These are phyloP conservation scores for Drosophila grimshawi DNA, from an alignment of 1,140 invertebrate species.

Conservation along the genomic window DNA sequence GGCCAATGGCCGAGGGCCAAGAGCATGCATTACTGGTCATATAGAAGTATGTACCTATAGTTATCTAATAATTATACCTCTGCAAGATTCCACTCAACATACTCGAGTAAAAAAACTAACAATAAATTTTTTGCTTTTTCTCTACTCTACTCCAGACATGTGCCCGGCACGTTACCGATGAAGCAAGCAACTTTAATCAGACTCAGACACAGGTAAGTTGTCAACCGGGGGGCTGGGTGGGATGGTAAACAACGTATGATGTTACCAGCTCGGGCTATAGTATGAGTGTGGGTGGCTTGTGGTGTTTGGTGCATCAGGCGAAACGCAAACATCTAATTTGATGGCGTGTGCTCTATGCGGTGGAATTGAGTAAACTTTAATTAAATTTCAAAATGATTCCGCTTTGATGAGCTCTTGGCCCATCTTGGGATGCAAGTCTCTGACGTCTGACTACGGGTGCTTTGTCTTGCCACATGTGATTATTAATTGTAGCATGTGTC, in stretches of 20 bases:
- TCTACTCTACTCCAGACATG: slow-evolving; percentile 65
- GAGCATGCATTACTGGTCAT: slow-evolving; percentile 54
- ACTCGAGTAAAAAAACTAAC: slow-evolving; percentile 57
- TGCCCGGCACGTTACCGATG: slow-evolving; percentile 78
- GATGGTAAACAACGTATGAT: background rate
- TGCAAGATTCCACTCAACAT: slow-evolving; percentile 60
- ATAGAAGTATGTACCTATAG: slow-evolving; percentile 58
- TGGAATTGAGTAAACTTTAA: slow-evolving; percentile 74
- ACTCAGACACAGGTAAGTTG: slow-evolving; percentile 80
- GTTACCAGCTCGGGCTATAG: slow-evolving; percentile 63
- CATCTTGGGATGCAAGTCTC: slow-evolving; percentile 30
- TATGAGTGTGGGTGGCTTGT: slow-evolving; percentile 38
- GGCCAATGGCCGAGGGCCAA: slow-evolving; percentile 10
- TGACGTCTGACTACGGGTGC: slow-evolving; percentile 34
- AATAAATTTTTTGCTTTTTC: slow-evolving; percentile 33
- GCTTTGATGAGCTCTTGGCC: slow-evolving; percentile 65
- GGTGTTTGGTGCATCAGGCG: slow-evolving; percentile 1
- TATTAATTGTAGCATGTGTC: slow-evolving; percentile 80
- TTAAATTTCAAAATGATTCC: slow-evolving; percentile 75
- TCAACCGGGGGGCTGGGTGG: slow-evolving; percentile 44
- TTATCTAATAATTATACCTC: slow-evolving; percentile 70
- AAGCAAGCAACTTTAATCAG: slow-evolving; percentile 78
- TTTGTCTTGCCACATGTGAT: slow-evolving; percentile 45
- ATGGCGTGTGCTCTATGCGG: slow-evolving; percentile 33
- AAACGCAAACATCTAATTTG: slow-evolving; percentile 68